Evolutionary conservation across 2,113 vertebrate species (phyloP).

Genomic region (Microcebus ravelobensis): DNA sequence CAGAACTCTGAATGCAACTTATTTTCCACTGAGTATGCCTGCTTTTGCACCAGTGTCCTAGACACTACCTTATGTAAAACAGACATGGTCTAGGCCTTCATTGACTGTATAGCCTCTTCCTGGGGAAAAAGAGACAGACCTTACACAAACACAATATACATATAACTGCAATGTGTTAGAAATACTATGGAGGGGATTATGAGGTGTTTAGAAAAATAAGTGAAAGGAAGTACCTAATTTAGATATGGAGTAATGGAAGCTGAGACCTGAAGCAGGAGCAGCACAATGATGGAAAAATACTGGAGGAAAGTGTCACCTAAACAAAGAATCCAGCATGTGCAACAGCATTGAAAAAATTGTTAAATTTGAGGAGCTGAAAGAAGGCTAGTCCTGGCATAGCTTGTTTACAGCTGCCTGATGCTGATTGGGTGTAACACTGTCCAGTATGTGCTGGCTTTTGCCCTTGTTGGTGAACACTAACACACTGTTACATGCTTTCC

Average conservation of each 20-base stretch:
- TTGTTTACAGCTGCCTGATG: background rate
- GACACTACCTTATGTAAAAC: background rate
- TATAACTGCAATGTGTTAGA: background rate
- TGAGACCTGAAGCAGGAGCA: background rate
- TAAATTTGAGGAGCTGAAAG: background rate
- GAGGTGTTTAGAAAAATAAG: background rate
- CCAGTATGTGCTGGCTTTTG: background rate
- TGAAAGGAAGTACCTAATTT: background rate
- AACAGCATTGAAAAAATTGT: background rate
- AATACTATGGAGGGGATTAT: background rate
- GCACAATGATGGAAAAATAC: background rate
- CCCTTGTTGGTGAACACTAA: background rate
- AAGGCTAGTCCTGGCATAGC: background rate
- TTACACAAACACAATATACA: background rate
- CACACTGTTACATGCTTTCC: background rate
- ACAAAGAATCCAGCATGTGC: background rate
- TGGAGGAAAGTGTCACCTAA: background rate
- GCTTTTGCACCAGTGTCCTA: background rate
- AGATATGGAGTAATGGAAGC: background rate
- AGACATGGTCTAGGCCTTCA: background rate
- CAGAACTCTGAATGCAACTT: background rate
- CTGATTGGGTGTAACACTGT: background rate
- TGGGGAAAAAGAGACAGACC: background rate
- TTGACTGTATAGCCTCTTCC: background rate
- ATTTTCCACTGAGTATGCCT: background rate